Evolutionary conservation across 2,113 vertebrate genomes (phyloP).

Genomic region (Zosterops japonicus): DNA sequence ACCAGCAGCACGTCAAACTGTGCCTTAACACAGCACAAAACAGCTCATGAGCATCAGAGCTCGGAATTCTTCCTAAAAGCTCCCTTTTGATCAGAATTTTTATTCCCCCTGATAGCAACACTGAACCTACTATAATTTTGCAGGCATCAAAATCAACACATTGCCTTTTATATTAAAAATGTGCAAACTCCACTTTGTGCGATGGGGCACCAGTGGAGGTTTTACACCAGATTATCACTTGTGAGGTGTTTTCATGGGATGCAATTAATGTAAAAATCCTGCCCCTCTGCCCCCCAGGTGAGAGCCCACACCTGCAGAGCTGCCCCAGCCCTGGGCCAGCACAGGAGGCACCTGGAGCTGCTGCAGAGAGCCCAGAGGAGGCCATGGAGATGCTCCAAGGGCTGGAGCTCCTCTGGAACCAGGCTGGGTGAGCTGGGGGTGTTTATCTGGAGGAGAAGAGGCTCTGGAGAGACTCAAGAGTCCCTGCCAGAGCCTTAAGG

Average conservation of each 20-base stretch:
- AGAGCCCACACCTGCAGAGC: neutral
- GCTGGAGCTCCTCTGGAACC: neutral
- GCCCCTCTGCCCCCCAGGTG: neutral
- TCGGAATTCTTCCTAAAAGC: neutral
- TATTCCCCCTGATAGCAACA: neutral
- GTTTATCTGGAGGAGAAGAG: neutral
- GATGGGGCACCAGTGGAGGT: neutral
- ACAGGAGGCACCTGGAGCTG: neutral
- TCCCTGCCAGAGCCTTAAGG: neutral
- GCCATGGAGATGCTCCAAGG: neutral
- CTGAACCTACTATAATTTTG: neutral
- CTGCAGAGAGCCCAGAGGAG: neutral
- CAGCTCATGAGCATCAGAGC: neutral
- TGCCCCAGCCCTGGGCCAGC: neutral
- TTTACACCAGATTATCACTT: neutral
- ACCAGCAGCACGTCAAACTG: slow-evolving; percentile 8
- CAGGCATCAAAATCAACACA: neutral
- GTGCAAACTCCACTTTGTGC: accelerated
- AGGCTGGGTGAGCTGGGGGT: neutral
- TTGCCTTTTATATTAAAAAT: neutral
- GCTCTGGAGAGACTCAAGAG: neutral
- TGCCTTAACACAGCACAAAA: neutral
- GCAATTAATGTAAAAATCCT: neutral
- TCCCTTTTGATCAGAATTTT: neutral
- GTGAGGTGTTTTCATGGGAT: neutral